Conservation (phyloP, 2,113 vertebrate genomes). For the Embiotoca jacksoni region DNA sequence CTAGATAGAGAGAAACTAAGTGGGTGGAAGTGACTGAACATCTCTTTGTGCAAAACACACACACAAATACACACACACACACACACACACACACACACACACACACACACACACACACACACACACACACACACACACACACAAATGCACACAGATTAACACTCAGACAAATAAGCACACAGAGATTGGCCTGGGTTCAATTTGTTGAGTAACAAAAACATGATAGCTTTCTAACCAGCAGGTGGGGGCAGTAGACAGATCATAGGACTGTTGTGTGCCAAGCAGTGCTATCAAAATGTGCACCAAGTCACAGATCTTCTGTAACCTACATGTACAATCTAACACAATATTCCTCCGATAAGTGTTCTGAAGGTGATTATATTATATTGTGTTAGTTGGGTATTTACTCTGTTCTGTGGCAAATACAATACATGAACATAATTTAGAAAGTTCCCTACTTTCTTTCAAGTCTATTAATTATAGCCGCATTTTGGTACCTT, state of each 20-base stretch:
- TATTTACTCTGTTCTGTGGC: slow-evolving; percentile 4
- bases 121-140: slow-evolving; percentile 20
- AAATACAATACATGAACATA: background rate
- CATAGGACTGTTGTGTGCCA: slow-evolving; percentile 34
- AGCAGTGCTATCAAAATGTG: slow-evolving; percentile 43
- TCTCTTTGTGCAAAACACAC: slow-evolving; percentile 61
- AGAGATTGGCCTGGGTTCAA: slow-evolving; percentile 62
- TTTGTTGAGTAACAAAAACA: slow-evolving; percentile 74
- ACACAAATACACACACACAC: slow-evolving; percentile 18
- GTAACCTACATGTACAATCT: slow-evolving; percentile 18
- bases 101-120: slow-evolving; percentile 50
- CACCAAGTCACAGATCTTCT: slow-evolving; percentile 29
- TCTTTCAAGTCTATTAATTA: background rate
- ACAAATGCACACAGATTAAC: slow-evolving; percentile 34
- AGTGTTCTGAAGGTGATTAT: background rate
- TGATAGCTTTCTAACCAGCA: slow-evolving; percentile 79
- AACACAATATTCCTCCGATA: slow-evolving; percentile 12
- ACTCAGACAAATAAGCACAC: slow-evolving; percentile 50
- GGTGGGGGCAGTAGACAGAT: slow-evolving; percentile 83
- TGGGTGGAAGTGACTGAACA: slow-evolving; percentile 75
- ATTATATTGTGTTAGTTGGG: background rate
- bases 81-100: slow-evolving; percentile 35
- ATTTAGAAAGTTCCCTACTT: background rate
- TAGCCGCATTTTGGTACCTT: background rate
- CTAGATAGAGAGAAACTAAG: slow-evolving; percentile 61